Conservation (phyloP, 2,113 vertebrate genomes). For the Piliocolobus tephrosceles region DNA sequence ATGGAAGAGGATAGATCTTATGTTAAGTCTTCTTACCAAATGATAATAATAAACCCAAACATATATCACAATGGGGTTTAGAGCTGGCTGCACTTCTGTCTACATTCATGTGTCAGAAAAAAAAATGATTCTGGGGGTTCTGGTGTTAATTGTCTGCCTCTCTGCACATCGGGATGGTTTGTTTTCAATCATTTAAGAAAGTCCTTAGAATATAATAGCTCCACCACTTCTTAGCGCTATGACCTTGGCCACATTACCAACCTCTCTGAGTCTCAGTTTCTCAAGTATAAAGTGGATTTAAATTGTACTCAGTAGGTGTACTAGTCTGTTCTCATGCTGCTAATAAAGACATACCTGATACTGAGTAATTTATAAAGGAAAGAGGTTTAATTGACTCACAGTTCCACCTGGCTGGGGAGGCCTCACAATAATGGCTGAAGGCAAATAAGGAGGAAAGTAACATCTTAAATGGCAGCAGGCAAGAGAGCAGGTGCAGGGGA, state of each 20-base stretch:
- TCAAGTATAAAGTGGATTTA: not conserved
- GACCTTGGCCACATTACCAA: not conserved
- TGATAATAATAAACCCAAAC: not conserved
- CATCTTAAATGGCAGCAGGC: no score
- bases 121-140: not conserved
- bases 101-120: not conserved
- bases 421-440: no score
- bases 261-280: not conserved
- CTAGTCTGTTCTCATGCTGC: no score
- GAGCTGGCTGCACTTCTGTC: not conserved
- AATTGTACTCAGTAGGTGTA: not conserved
- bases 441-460: no score
- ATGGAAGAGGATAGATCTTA: not conserved
- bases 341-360: no score
- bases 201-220: not conserved
- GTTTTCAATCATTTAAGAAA: conserved; percentile 17
- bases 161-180: not conserved
- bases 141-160: not conserved
- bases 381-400: no score
- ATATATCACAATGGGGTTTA: not conserved
- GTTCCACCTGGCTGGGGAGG: no score
- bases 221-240: not conserved
- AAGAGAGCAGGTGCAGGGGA: no score
- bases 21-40: not conserved
- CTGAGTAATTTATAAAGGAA: no score